These are phyloP conservation scores for Catalaphyllia jardinei DNA, from an alignment of 64 coral and sea anemone genomes.

Conservation along the genomic window DNA sequence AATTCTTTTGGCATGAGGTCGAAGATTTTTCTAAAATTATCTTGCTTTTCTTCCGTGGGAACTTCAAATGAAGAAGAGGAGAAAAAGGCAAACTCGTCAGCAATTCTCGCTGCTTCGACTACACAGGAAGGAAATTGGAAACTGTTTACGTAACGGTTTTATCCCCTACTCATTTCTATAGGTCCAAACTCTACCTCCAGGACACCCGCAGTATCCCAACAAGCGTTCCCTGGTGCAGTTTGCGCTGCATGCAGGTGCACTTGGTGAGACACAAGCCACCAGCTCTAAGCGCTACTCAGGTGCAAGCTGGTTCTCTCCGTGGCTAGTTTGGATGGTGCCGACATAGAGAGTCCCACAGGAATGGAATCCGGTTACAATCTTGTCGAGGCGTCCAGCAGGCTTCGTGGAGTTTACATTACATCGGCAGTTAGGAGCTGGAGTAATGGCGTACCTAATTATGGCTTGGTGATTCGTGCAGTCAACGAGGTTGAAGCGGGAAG, in stretches of 20 bases:
- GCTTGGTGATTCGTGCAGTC: conserved; percentile 52
- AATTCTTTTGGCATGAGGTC: no score
- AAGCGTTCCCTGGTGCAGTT: no score
- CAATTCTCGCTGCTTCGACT: no score
- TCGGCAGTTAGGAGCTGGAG: conserved; percentile 58
- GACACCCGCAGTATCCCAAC: no score
- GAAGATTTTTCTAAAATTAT: no score
- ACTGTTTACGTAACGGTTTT: no score
- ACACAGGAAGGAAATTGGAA: no score
- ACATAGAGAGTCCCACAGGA: conserved; percentile 52
- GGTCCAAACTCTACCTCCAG: no score
- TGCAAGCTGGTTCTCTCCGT: conserved; percentile 34
- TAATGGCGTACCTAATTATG: conserved; percentile 54
- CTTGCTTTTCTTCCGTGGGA: no score
- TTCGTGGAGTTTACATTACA: conserved; percentile 71
- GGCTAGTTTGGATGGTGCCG: conserved; percentile 49
- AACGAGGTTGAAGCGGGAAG: conserved; percentile 48
- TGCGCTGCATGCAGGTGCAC: neutral
- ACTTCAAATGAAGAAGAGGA: no score
- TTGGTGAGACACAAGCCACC: conserved; percentile 37
- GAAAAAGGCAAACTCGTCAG: no score
- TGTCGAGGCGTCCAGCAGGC: conserved; percentile 33
- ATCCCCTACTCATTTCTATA: no score
- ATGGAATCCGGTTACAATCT: conserved; percentile 21
- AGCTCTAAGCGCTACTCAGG: neutral